Evolutionary conservation across 2,888 invertebrate species (phyloP), one percentile per base, ranked within the genome.

Genomic region (Malacosoma neustria): DNA sequence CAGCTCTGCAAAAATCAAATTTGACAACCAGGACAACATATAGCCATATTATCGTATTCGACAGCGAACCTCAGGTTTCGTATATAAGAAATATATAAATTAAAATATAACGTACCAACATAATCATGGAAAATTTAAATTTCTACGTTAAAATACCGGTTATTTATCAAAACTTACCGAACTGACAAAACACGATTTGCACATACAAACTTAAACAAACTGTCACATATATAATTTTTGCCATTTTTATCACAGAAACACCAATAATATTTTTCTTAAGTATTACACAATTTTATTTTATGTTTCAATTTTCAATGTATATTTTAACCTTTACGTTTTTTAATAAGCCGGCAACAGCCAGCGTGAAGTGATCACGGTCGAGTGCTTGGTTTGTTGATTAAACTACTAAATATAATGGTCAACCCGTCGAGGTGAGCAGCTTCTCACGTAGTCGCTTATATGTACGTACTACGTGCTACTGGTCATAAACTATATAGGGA

Each of bases 161-260:
- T 22, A 9, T 1, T 4, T 22, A 36, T 38, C 35, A 15, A 11
- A 40, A 71, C 77, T 76, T 30, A 79, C 81, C 72, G 31, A 70
- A 74, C 35, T 80, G 81, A 48, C 68, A 62, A 4, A 52, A 45
- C 32, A 64, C 70, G 35, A 51, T 36, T 45, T 61, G 57, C 29
- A 68, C 48, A 60, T 59, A 68, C 56, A 72, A 44, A 65, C 50
- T 58, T 42, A 70, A 43, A 60, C 69, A 72, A 51, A 76, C 36
- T 42, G 60, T 32, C 41, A 52, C 47, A 51, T 51, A 40, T 42
- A 54, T 43, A 36, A 38, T 36, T 35, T 46, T 52, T 34, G 58
- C 56, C 69, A 71, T 70, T 12, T 38, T 42, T 42, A n/a, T n/a
- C n/a, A n/a, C n/a, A n/a, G n/a, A n/a, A n/a, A n/a, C n/a, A n/a